Evolutionary conservation across 2,888 invertebrate genomes (phyloP), one percentile per base, ranked within the genome.

Genomic region (Lydus trimaculatus): DNA sequence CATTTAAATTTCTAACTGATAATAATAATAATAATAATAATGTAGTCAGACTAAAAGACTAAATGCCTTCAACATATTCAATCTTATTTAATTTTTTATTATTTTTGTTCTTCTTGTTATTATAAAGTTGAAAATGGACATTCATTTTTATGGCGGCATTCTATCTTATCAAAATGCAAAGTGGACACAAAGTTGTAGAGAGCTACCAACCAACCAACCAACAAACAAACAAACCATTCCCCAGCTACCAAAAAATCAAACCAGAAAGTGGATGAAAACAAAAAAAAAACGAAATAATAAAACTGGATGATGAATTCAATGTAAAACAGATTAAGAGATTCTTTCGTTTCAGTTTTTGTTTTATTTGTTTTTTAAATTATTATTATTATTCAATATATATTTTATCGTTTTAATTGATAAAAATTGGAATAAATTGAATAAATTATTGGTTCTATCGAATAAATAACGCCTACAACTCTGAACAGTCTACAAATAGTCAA

Each of bases 101-200:
- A n/a, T 43, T 0, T n/a, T n/a, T n/a, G 4, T 43, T 63, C 71
- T 72, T 61, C 3, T 43, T 43, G 25, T 13, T 13, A 23, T 52
- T 52, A 6, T 52, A 15, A 23, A 13, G 25, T 52, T 23, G 52
- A 52, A 76, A 79, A 79, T 78, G 75, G 76, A 73, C 76, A 76
- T 76, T 43, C 76, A 75, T 76, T 79, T 80, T 79, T 79, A 78
- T 76, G 78, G 73, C 66, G 70, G 69, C 65, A 72, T 36, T 67
- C 69, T 81, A 82, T 81, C 81, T 82, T 81, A 81, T 81, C 81
- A 77, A 76, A 80, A 82, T 81, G 82, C 79, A 81, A 81, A 82
- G 81, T 80, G 81, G 80, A 81, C 81, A 82, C 73, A 79, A 72
- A 78, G 77, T 79, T 77, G 52, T 48, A 20, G 15, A 17, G 68